Percentiles rank a stretch among this genome's conserved stretches.
Evolutionary conservation across 1,140 invertebrate species (phyloP).

Genomic region (Apocrypta bakeri): DNA sequence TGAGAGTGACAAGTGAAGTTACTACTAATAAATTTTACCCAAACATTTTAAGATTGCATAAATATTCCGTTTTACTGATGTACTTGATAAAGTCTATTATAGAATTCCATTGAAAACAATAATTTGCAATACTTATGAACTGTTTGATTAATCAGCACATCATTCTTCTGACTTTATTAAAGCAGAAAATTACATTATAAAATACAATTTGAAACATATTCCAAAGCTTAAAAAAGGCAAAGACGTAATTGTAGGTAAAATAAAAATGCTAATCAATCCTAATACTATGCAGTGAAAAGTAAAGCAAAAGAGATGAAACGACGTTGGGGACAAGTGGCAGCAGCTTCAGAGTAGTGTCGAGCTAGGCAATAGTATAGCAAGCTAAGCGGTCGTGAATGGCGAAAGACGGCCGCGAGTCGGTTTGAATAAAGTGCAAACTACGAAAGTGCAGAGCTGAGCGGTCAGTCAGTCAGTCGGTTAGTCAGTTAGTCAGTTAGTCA

Average conservation of each 20-base stretch:
- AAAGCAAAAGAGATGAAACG: neutral
- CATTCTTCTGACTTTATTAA: no score
- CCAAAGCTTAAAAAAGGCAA: neutral
- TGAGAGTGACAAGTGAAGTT: no score
- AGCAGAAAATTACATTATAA: no score
- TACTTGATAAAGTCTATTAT: no score
- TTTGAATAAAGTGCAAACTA: slow-evolving; percentile 44
- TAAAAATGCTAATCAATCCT: neutral
- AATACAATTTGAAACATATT: no score
- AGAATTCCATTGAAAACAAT: no score
- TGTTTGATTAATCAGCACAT: no score
- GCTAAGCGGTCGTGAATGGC: slow-evolving; percentile 29
- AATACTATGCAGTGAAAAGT: neutral
- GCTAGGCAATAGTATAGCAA: neutral
- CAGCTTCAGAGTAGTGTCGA: neutral
- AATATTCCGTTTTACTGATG: no score
- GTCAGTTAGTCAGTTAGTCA: neutral
- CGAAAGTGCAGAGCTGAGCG: slow-evolving; percentile 11
- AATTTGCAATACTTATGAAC: no score
- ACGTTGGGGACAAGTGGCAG: neutral
- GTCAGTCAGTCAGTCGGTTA: slow-evolving; percentile 1
- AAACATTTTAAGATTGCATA: no score
- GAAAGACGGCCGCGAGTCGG: slow-evolving; percentile 7
- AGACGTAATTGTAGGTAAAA: neutral
- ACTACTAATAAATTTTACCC: no score